Evolutionary conservation across 2,113 vertebrate species (phyloP).

Genomic region (Pelecanus crispus): DNA sequence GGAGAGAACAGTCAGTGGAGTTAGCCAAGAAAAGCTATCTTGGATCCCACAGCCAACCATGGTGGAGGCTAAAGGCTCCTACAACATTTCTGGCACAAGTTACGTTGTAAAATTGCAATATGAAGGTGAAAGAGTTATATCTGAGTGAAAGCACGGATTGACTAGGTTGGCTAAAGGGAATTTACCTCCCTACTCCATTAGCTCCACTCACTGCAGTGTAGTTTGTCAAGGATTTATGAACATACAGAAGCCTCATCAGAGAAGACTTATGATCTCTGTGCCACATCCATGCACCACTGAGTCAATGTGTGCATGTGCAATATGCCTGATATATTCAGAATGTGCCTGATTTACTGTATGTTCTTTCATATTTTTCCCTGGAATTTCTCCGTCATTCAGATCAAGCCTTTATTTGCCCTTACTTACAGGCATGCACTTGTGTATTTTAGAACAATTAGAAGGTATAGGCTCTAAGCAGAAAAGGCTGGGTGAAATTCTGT

Average conservation of each 20-base stretch:
- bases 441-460: neutral
- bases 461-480: rapidly evolving
- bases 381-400: neutral
- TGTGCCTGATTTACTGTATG: neutral
- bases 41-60: neutral
- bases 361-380: neutral
- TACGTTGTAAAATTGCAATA: neutral
- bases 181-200: conserved; percentile 6
- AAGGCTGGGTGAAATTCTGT: neutral
- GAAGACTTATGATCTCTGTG: neutral
- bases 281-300: neutral
- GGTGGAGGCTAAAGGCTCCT: rapidly evolving
- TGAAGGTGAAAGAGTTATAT: neutral
- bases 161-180: neutral
- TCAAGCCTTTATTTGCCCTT: neutral
- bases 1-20: neutral
- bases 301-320: neutral
- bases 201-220: neutral
- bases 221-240: conserved; percentile 27
- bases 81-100: neutral
- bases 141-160: neutral
- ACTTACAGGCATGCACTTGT: neutral
- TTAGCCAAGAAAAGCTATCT: neutral
- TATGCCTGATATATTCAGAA: neutral
- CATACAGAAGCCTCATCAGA: neutral